Evolutionary conservation across 2,888 invertebrate species (phyloP), one percentile per base, ranked within the genome.

Genomic region (Agrypnus murinus): DNA sequence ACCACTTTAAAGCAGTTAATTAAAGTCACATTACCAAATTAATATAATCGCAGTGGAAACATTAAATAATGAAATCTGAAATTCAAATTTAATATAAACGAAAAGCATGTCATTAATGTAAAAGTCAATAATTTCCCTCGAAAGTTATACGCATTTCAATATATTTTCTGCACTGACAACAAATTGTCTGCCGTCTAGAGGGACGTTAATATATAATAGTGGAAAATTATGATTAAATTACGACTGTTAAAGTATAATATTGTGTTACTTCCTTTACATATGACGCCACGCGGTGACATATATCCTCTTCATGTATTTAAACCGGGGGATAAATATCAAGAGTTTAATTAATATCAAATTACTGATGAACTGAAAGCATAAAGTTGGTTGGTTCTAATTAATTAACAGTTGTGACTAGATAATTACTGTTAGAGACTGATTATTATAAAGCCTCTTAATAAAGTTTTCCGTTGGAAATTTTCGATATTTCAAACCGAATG

Each of bases 281-380:
- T 65, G 55, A 55, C 45, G 19, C 55, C 40, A 55, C 12, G n/a
- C 32, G 34, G 25, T 10, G 25, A 14, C 15, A 59, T 25, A 25
- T 25, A 40, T 40, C 2, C 40, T 3, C 40, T n/a, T 40, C 12
- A 40, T 59, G 19, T 48, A 48, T 48, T 48, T 17, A 7, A 25
- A 25, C 3, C 2, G 25, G 25, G 9, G 36, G 55, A 17, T n/a
- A 32, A 55, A 55, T n/a, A 15, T 34, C 36, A 55, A 19, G 36
- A 62, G 48, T 46, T 62, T 62, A 65, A 65, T 65, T 53, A 65
- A 65, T 65, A 65, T 65, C 64, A 55, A 55, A 65, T 65, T 65
- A 43, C 55, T 12, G 40, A 65, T 65, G 55, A 65, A 32, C 43
- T 57, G 55, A 40, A 55, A 40, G 19, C 15, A 43, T 32, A 55